Evolutionary conservation across 2,888 invertebrate species (phyloP), one percentile per base, ranked within the genome.

Genomic region (Argyresthia goedartella): DNA sequence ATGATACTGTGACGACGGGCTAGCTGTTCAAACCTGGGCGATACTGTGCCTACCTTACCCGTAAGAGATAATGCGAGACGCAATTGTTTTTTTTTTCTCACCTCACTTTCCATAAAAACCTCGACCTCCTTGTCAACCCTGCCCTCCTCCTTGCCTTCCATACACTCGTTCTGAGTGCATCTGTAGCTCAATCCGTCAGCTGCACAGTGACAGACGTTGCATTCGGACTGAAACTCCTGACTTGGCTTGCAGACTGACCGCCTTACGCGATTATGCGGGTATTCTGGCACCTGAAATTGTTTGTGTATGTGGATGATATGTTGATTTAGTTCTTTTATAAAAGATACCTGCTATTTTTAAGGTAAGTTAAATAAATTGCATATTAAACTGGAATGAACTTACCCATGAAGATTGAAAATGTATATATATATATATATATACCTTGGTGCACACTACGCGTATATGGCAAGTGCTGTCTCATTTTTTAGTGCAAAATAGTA

Each of bases 121-220:
- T 86, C 86, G 0, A 85, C 86, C 50, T 82, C 82, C 25, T 73
- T 73, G 44, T 72, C 66, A 44, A 64, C 59, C 8, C 47, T 55
- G 45, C 54, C 58, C 39, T 60, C 54, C 7, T 65, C 65, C 65
- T 53, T 50, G 67, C 25, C 25, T 56, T 79, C 80, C 52, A 81
- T 61, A 53, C 89, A 89, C 55, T 84, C 81, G 43, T 84, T 84
- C 44, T 82, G 78, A 0, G 88, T 86, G 59, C 89, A 89, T 0
- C 76, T 67, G 59, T 82, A 89, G 25, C 82, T 87, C 1, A 76
- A 71, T 0, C 89, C 88, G 34, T 85, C 80, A 0, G 66, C 61
- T 0, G 86, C 76, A 58, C 89, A 90, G 59, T 78, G 79, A 59
- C 90, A 90, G 3, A 76, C 73, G 60, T 89, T 89, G 62, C 90